Base-by-base conservation (phyloP, 2,888 invertebrate genomes). In the Diabrotica balteata region DNA sequence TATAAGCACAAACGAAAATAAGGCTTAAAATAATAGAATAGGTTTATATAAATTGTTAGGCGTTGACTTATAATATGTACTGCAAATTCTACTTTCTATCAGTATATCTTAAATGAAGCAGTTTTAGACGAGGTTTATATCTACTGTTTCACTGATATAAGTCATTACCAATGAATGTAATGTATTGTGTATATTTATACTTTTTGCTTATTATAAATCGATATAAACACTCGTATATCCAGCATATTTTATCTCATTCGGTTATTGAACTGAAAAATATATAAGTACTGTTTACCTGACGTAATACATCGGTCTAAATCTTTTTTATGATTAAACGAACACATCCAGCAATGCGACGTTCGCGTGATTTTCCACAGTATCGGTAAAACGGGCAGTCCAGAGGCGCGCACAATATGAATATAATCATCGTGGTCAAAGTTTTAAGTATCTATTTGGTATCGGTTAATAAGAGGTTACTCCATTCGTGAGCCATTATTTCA, bases 331-430 rank as follows among this genome's bases (percentile, higher is more conserved):
- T 53, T 45, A 53, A 61, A 7, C 60, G 51, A 44, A 44, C 51
- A 59, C 32, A 22, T 52, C 59, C n/a, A 43, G 7, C 52, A 17
- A 60, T 52, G 67, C 44, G 59, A 61, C 49, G 65, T 58, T 68
- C 55, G 69, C 69, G 69, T 69, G 69, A 66, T 58, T 66, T 59
- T 66, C 63, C 51, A 46, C 69, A 69, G 51, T 69, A 63, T 69
- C 63, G 63, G 66, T 42, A 59, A 62, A 68, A 62, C 65, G 17
- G 44, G 58, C 64, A 46, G 42, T 64, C 32, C 58, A 51, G 57
- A 50, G 63, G 57, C 58, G 63, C 57, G 49, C 58, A 58, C 45
- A 58, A 64, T 58, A 59, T 58, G 64, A 58, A 64, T 22, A 52
- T 64, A 62, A 62, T 62, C 47, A 62, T 62, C 62, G 44, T 62